Percentiles rank a stretch among this genome's conserved stretches.
Conservation (phyloP, 2,888 invertebrate genomes). For the Neoaliturus tenellus region DNA sequence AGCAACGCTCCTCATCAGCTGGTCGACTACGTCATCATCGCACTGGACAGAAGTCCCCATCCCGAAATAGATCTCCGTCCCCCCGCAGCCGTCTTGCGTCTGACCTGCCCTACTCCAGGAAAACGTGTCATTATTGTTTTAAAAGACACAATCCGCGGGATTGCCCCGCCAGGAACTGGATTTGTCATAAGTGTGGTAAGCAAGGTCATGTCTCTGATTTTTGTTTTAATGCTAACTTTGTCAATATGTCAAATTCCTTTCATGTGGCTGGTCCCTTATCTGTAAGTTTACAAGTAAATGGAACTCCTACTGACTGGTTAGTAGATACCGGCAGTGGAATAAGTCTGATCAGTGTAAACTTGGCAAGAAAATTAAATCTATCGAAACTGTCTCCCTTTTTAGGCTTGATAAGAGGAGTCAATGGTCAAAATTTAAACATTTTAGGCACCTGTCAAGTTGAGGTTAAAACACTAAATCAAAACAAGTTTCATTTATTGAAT, state of each 20-base stretch:
- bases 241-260: neutral
- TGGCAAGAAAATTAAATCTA: neutral
- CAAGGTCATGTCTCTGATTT: neutral
- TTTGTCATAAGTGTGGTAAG: constrained; percentile 1
- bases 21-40: neutral
- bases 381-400: constrained; percentile 1
- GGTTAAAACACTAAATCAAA: neutral
- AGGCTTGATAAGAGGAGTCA: neutral
- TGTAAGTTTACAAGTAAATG: neutral
- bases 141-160: neutral
- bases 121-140: neutral
- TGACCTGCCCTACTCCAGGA: neutral
- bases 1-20: neutral
- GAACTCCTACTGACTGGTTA: neutral
- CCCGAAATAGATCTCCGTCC: neutral
- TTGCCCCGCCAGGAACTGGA: neutral
- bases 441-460: neutral
- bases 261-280: neutral
- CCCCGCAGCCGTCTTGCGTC: neutral
- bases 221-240: neutral
- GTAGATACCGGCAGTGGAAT: constrained; percentile 12
- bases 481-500: neutral
- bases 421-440: neutral
- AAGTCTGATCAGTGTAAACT: neutral
- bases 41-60: neutral